These are phyloP conservation scores for Drosophila serrata DNA, from an alignment of 1,140 invertebrate genomes.

Conservation along the genomic window DNA sequence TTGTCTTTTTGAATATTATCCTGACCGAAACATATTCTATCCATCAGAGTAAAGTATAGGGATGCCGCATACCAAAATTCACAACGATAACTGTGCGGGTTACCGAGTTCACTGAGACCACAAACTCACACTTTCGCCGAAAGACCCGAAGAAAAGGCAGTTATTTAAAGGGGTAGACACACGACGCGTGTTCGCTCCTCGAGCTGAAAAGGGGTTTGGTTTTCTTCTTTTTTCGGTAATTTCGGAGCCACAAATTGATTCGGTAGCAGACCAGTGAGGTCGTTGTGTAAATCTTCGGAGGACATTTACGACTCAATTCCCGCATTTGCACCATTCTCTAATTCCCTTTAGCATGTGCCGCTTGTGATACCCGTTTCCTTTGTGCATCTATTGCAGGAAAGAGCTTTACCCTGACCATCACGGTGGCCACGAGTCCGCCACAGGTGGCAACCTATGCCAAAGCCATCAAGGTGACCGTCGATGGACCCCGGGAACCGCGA, in stretches of 20 bases:
- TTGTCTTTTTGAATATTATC: background rate
- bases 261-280: conserved; percentile 65
- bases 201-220: conserved; percentile 1
- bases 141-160: conserved; percentile 9
- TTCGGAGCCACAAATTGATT: conserved; percentile 65
- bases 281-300: conserved; percentile 65
- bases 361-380: background rate
- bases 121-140: conserved; percentile 33
- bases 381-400: conserved; percentile 90
- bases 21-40: background rate
- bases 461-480: conserved; percentile 99
- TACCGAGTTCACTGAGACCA: conserved; percentile 33
- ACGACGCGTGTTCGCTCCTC: conserved; percentile 24
- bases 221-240: conserved; percentile 30
- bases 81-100: conserved; percentile 13
- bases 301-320: conserved; percentile 57
- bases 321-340: conserved; percentile 22
- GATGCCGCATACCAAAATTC: conserved; percentile 31
- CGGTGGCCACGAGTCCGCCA: conserved; percentile 95
- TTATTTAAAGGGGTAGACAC: background rate
- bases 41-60: background rate
- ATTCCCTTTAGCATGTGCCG: conserved; percentile 18
- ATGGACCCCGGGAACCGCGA: conserved; percentile 97
- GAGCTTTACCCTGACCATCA: conserved; percentile 98
- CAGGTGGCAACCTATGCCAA: conserved; percentile 98